Conservation (phyloP, 2,888 invertebrate species). For the Caradrina clavipalpis region DNA sequence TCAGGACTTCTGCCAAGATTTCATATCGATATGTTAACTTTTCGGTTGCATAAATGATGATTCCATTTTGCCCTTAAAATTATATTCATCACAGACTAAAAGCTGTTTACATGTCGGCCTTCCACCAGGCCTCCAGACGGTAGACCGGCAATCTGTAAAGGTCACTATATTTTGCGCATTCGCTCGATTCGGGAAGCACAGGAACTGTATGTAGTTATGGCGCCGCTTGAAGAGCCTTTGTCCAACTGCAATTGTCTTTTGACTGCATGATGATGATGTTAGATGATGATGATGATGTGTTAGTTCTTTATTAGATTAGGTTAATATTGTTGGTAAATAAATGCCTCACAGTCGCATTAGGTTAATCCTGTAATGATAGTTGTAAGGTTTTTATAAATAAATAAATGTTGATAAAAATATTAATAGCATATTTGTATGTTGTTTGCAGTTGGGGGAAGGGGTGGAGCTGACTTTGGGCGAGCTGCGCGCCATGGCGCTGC, state of each 20-base stretch:
- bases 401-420: neutral
- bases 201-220: no score
- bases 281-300: no score
- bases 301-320: no score
- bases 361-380: no score
- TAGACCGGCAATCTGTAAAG: neutral
- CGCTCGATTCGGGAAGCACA: no score
- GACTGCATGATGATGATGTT: neutral
- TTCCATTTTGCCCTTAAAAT: neutral
- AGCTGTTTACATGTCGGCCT: no score
- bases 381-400: no score
- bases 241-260: neutral
- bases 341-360: no score
- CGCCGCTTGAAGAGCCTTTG: neutral
- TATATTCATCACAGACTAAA: no score
- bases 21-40: neutral
- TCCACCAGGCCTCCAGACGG: neutral
- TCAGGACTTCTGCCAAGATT: neutral
- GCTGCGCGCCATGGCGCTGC: conserved; percentile 99
- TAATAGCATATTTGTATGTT: conserved; percentile 74
- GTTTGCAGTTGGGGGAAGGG: conserved; percentile 96
- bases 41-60: neutral
- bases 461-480: conserved; percentile 98
- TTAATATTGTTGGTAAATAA: no score
- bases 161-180: no score